A percentile compares a stretch with the other conserved stretches of the same genome.
Evolutionary conservation across 2,888 invertebrate species (phyloP).

Genomic region (Argyresthia albistria): DNA sequence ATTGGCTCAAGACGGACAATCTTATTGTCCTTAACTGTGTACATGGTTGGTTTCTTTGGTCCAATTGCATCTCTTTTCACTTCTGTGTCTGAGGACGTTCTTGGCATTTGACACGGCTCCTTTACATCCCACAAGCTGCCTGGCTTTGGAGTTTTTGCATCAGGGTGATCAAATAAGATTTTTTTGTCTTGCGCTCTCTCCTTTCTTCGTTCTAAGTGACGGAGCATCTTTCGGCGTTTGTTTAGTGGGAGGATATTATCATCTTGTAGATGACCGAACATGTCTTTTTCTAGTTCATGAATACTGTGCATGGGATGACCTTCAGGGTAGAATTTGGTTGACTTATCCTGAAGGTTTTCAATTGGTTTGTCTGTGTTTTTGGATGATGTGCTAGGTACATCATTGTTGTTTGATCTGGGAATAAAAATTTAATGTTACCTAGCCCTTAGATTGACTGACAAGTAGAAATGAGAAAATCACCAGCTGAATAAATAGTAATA

Average conservation of each 20-base stretch:
- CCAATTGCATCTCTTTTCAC: conserved; percentile 23
- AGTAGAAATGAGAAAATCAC: too few relatives aligned
- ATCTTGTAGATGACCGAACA: conserved; percentile 55
- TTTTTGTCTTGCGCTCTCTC: conserved; percentile 33
- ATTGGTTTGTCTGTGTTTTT: conserved; percentile 19
- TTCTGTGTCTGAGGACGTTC: conserved; percentile 18
- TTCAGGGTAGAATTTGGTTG: conserved; percentile 37
- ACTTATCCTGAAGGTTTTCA: conserved; percentile 22
- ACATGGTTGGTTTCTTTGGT: conserved; percentile 48
- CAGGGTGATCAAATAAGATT: conserved; percentile 15
- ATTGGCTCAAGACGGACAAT: conserved; percentile 54
- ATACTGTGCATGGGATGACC: conserved; percentile 69
- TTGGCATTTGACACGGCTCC: conserved; percentile 21
- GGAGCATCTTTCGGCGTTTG: conserved; percentile 55
- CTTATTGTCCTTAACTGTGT: conserved; percentile 62
- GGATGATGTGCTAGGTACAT: conserved; percentile 24
- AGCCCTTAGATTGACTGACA: neutral
- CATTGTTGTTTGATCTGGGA: conserved; percentile 1
- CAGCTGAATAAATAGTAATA: too few relatives aligned
- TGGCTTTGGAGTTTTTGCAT: conserved; percentile 17
- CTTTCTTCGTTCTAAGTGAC: conserved; percentile 56
- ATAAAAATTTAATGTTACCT: neutral
- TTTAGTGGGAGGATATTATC: conserved; percentile 44
- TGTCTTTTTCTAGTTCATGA: conserved; percentile 54
- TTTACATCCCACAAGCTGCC: conserved; percentile 61